phyloP scores from a whole-genome alignment of 2,113 vertebrate species.

The Fregetta grallaria region DNA sequence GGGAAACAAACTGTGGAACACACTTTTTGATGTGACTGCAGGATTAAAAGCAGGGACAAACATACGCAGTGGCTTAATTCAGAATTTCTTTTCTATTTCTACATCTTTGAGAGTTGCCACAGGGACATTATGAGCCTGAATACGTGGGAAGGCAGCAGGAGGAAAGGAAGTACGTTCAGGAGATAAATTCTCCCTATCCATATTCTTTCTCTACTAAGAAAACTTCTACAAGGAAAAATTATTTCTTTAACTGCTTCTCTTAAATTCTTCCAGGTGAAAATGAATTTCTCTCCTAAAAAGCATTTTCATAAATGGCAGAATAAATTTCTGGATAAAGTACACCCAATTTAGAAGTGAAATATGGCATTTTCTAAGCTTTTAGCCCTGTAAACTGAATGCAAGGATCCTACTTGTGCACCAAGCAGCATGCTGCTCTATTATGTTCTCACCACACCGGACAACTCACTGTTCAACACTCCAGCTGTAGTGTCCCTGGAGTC shows the following conservation, averaged over 20 bases:
- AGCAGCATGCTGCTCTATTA: neutral
- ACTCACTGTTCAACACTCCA: neutral
- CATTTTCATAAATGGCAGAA: neutral
- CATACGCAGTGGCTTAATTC: neutral
- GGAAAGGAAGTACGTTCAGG: neutral
- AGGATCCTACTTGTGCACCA: neutral
- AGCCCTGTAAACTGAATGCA: neutral
- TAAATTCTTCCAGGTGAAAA: slow-evolving; percentile 3
- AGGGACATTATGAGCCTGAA: neutral
- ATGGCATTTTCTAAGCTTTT: neutral
- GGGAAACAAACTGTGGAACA: neutral
- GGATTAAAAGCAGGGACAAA: neutral
- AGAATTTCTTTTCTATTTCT: slow-evolving; percentile 17
- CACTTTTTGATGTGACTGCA: neutral
- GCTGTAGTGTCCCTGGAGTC: neutral
- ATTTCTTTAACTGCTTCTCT: neutral
- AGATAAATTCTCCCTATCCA: neutral
- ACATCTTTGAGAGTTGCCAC: neutral
- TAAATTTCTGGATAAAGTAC: neutral
- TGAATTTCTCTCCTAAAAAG: neutral
- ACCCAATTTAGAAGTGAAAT: neutral
- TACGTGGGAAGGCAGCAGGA: neutral
- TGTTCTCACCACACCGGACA: neutral
- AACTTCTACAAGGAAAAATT: neutral
- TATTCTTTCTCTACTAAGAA: neutral